These are phyloP conservation scores for Arothron firmamentum DNA, from an alignment of 2,113 vertebrate genomes.

Conservation along the genomic window DNA sequence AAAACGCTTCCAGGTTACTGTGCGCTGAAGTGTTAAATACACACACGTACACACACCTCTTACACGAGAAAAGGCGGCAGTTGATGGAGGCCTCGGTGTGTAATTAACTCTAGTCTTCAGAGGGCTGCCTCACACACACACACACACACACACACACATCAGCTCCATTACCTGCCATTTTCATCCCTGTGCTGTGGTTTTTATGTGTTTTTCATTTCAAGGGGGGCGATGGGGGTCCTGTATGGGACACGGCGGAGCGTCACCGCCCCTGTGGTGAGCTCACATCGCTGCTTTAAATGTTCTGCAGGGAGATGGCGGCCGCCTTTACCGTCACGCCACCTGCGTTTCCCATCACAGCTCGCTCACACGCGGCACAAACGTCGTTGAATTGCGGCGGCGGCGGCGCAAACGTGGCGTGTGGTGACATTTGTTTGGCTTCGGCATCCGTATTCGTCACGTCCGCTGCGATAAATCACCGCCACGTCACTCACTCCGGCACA, in stretches of 20 bases:
- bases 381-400: constrained; percentile 13
- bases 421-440: constrained; percentile 38
- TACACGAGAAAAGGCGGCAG: constrained; percentile 41
- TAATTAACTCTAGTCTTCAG: constrained; percentile 66
- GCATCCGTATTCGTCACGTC: constrained; percentile 41
- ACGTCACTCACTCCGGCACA: constrained; percentile 44
- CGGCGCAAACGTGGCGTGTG: constrained; percentile 49
- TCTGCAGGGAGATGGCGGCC: constrained; percentile 65
- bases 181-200: constrained; percentile 29
- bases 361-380: constrained; percentile 41
- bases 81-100: constrained; percentile 50
- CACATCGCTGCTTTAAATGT: constrained; percentile 77
- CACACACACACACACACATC: constrained; percentile 34
- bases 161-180: constrained; percentile 53
- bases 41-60: constrained; percentile 31
- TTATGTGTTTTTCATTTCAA: constrained; percentile 12
- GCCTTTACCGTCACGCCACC: constrained; percentile 73
- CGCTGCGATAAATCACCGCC: constrained; percentile 52
- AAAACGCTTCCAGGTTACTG: constrained; percentile 55
- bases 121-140: constrained; percentile 39
- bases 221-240: constrained; percentile 3
- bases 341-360: constrained; percentile 72
- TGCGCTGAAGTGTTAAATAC: constrained; percentile 43
- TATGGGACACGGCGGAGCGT: constrained; percentile 26
- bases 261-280: constrained; percentile 49